Evolutionary conservation across 35 echinoderm and acorn worm species (phyloP).

Genomic region (Heliocidaris erythrogramma): DNA sequence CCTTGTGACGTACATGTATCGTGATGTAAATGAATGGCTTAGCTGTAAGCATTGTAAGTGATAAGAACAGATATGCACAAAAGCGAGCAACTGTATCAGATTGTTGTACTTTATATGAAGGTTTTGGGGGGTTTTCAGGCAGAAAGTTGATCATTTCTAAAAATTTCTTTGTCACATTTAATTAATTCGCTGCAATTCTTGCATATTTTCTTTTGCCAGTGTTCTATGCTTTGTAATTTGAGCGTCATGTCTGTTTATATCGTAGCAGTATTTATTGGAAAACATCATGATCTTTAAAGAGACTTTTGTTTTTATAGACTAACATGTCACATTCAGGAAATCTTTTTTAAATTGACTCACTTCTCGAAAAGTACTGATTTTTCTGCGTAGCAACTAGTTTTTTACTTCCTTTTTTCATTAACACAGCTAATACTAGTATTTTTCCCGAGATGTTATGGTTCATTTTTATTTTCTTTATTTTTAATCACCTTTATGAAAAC

Average conservation of each 20-base stretch:
- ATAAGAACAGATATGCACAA: neutral
- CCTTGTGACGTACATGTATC: neutral
- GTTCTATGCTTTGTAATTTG: neutral
- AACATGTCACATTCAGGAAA: neutral
- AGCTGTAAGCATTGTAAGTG: neutral
- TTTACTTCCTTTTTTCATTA: neutral
- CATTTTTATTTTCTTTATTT: no score
- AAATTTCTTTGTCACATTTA: neutral
- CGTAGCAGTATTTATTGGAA: neutral
- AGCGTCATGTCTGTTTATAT: neutral
- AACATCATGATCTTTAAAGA: neutral
- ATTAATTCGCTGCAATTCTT: slow-evolving; percentile 11
- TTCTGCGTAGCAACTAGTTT: neutral
- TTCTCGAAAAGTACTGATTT: slow-evolving; percentile 3
- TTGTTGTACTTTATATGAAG: neutral
- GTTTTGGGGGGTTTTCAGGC: neutral
- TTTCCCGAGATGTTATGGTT: neutral
- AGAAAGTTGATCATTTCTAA: neutral
- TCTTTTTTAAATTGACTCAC: neutral
- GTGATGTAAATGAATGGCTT: neutral
- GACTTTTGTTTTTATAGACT: neutral
- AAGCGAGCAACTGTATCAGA: neutral
- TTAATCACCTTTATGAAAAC: no score
- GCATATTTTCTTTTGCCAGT: slow-evolving; percentile 4
- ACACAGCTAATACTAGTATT: neutral